Conservation (phyloP, 2,797 vertebrate genomes). For the Pteropus rufus region DNA sequence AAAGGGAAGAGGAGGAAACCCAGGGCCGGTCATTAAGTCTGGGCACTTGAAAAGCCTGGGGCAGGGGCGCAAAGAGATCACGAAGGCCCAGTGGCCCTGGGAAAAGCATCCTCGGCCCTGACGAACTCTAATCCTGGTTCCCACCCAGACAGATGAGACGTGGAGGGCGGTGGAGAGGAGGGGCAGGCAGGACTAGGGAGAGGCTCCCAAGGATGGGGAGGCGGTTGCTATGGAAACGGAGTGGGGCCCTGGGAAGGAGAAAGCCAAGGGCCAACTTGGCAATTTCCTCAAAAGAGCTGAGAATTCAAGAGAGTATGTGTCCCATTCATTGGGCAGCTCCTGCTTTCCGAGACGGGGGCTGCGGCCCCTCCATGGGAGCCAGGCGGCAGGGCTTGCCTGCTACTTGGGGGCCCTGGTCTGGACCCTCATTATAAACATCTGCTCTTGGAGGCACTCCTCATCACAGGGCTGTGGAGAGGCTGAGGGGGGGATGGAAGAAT, state of each 20-base stretch:
- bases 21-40: constrained; percentile 69
- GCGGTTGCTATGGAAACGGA: constrained; percentile 64
- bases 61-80: constrained; percentile 54
- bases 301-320: constrained; percentile 39
- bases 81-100: constrained; percentile 64
- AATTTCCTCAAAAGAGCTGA: constrained; percentile 72
- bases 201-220: constrained; percentile 45
- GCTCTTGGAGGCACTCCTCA: background rate
- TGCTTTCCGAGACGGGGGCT: constrained; percentile 23
- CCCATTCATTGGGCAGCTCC: constrained; percentile 34
- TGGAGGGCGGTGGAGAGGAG: background rate
- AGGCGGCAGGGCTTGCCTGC: background rate
- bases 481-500: background rate
- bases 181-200: background rate
- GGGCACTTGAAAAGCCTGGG: constrained; percentile 73
- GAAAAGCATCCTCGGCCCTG: constrained; percentile 54
- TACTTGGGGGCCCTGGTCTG: background rate
- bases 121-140: constrained; percentile 71
- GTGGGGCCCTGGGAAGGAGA: constrained; percentile 24
- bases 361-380: background rate
- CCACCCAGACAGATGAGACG: constrained; percentile 77
- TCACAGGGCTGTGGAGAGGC: background rate
- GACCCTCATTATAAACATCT: constrained; percentile 59
- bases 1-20: constrained; percentile 74
- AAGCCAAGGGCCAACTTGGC: constrained; percentile 72